A percentile compares a stretch with the other conserved stretches of the same genome.
These are phyloP conservation scores for Drosophila stalkeri DNA, from an alignment of 2,888 invertebrate genomes.

Conservation along the genomic window DNA sequence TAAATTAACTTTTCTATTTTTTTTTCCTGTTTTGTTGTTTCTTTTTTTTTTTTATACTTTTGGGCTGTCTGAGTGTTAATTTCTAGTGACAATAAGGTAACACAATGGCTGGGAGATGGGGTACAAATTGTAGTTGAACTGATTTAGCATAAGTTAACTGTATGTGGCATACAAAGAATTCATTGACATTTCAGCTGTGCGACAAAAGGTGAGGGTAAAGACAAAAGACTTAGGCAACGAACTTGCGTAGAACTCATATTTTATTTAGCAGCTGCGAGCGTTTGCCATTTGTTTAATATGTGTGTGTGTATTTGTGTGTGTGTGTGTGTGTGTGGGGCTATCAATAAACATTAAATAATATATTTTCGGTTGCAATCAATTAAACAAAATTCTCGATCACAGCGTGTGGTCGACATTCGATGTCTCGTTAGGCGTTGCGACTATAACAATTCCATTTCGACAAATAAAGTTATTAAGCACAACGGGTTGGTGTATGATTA, in stretches of 20 bases:
- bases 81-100: constrained; percentile 60
- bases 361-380: constrained; percentile 60
- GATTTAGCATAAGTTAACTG: constrained; percentile 64
- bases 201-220: constrained; percentile 8
- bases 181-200: constrained; percentile 64
- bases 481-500: constrained; percentile 37
- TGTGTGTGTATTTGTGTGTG: not conserved
- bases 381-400: constrained; percentile 63
- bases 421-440: constrained; percentile 46
- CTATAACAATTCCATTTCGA: constrained; percentile 58
- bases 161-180: constrained; percentile 53
- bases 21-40: constrained; percentile 3
- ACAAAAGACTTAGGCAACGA: constrained; percentile 69
- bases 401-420: constrained; percentile 66
- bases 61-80: constrained; percentile 65
- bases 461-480: constrained; percentile 76
- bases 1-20: constrained; percentile 66
- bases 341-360: constrained; percentile 57
- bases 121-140: constrained; percentile 46
- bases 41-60: constrained; percentile 4
- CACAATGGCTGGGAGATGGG: constrained; percentile 24
- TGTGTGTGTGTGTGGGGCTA: constrained; percentile 8
- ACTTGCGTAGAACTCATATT: constrained; percentile 77
- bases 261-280: constrained; percentile 64
- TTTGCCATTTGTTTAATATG: constrained; percentile 43